Evolutionary conservation across 2,797 vertebrate genomes (phyloP), one percentile per base, ranked within the genome.

Genomic region (Caiman crocodilus): DNA sequence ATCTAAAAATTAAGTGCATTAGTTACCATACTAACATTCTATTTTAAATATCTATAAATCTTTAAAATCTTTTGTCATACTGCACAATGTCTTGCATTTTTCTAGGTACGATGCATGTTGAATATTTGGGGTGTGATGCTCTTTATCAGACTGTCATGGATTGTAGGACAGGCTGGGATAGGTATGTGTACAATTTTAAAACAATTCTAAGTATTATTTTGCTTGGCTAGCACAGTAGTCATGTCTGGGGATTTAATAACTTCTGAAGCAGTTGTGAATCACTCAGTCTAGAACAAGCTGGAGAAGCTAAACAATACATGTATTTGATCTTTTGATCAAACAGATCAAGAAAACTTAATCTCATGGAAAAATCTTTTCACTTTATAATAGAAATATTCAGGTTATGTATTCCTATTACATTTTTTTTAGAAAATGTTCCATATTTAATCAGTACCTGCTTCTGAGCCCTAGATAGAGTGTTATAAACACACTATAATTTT

Each of bases 71-170:
- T 50, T 50, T 50, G 42, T 50, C 42, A 50, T 50, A 50, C 42
- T 50, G 42, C 10, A 50, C 42, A 50, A 50, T 78, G 15, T 77
- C 28, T 67, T 88, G 76, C 67, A 50, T 76, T 71, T 1, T 74
- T 18, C n/a, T 89, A 98, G 99, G 99, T 99, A 79, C 99, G 99
- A 97, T 99, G 99, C 96, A 99, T 99, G 99, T 96, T 99, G 97
- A 99, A 99, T 98, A 99, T 99, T 76, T 99, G 99, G 99, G 99
- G 99, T 83, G 99, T 99, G 96, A 99, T 99, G 99, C 99, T 99
- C 82, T 99, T 99, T 97, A 99, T 99, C 96, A 98, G 99, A 85
- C 98, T 99, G 87, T 99, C 99, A 3, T 99, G 99, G 99, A 99
- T 99, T 93, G 99, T 99, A 71, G 99, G 99, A 94, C 99, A 99